Evolutionary conservation across 2,888 invertebrate genomes (phyloP).

Genomic region (Tetanocera ferruginea): DNA sequence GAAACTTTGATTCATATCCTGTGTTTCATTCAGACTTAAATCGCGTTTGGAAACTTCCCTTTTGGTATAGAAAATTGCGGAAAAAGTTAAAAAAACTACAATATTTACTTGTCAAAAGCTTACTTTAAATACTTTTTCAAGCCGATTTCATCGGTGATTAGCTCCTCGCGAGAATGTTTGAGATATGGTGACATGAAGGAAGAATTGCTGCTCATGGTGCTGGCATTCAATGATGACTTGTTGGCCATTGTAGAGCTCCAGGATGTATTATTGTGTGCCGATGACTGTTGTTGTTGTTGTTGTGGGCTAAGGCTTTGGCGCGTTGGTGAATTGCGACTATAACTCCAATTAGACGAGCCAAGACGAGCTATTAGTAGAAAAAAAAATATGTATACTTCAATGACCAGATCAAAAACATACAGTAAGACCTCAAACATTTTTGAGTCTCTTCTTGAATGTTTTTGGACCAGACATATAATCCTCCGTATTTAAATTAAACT

Average conservation of each 20-base stretch:
- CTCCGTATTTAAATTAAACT: slow-evolving; percentile 27
- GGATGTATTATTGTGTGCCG: slow-evolving; percentile 50
- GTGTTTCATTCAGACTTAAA: slow-evolving; percentile 56
- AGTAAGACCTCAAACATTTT: too few species aligned
- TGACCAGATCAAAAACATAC: background rate
- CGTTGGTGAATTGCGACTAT: slow-evolving; percentile 58
- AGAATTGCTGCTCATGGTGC: slow-evolving; percentile 58
- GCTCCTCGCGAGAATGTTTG: slow-evolving; percentile 65
- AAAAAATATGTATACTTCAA: background rate
- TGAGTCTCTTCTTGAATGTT: too few species aligned
- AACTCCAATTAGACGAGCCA: slow-evolving; percentile 59
- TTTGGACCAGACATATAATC: background rate
- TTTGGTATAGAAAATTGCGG: background rate
- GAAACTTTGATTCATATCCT: slow-evolving; percentile 55
- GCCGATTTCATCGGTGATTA: slow-evolving; percentile 71
- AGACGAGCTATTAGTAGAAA: slow-evolving; percentile 46
- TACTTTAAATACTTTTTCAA: slow-evolving; percentile 71
- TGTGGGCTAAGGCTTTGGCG: slow-evolving; percentile 61
- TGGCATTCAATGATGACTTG: slow-evolving; percentile 60
- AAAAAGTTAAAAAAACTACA: background rate
- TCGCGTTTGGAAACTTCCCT: slow-evolving; percentile 62
- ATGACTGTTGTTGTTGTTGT: slow-evolving; percentile 45
- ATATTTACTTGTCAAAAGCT: slow-evolving; percentile 47
- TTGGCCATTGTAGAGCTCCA: slow-evolving; percentile 60
- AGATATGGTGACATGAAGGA: slow-evolving; percentile 64